Evolutionary conservation across 92 coral and sea anemone genomes (phyloP).

Genomic region (Zoanthus sansibaricus): DNA sequence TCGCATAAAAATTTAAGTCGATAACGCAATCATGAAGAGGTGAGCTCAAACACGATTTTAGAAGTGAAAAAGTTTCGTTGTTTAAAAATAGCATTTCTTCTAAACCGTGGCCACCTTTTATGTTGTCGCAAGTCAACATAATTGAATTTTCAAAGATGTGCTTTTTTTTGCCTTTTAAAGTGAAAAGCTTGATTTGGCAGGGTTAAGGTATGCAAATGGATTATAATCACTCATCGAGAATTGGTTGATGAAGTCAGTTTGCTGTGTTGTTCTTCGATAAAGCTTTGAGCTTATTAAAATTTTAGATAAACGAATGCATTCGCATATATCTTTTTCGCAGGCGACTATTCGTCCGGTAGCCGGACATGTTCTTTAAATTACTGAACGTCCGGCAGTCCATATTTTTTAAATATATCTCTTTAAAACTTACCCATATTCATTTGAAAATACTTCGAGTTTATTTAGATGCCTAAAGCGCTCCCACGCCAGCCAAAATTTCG

Average conservation of each 20-base stretch:
- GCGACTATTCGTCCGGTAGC: no score
- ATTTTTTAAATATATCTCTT: no score
- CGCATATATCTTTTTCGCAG: no score
- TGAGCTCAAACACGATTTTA: not conserved
- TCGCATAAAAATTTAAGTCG: not conserved
- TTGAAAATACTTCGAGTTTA: no score
- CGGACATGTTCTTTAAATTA: no score
- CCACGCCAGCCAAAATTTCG: no score
- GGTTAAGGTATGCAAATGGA: not conserved
- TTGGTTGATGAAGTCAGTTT: constrained; percentile 25
- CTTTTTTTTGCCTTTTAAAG: not conserved
- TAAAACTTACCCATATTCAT: no score
- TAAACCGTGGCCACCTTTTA: not conserved
- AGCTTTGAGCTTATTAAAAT: no score
- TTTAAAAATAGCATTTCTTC: not conserved
- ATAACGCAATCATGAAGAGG: not conserved
- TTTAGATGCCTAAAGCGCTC: no score
- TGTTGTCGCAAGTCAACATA: not conserved
- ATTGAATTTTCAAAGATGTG: not conserved
- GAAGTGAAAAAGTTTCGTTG: not conserved
- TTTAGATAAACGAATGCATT: no score
- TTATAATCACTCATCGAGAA: constrained; percentile 43
- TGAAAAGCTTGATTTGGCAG: not conserved
- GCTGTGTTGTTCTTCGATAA: not conserved
- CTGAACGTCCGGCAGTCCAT: no score